Conservation (phyloP, 2,113 vertebrate genomes). For the Catharus minimus region DNA sequence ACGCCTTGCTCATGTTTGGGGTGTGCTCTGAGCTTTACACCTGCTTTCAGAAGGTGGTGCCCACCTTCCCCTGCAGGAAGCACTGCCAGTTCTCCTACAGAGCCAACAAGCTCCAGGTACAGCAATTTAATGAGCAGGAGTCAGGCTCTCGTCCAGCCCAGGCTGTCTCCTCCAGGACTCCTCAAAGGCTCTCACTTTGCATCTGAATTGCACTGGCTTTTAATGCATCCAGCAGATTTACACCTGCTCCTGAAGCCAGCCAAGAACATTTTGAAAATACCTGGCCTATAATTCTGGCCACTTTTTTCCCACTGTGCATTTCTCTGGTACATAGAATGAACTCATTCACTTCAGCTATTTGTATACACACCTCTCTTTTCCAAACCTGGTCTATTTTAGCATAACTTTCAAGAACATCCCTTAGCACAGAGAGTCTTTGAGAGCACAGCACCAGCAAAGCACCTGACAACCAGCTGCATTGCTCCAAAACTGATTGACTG, state of each 20-base stretch:
- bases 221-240: constrained; percentile 15
- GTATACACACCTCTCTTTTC: not conserved
- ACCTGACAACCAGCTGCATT: not conserved
- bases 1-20: fast-evolving
- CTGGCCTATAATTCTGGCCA: constrained; percentile 29
- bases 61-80: not conserved
- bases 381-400: constrained; percentile 10
- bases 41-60: not conserved
- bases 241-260: constrained; percentile 30
- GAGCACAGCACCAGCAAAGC: not conserved
- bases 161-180: not conserved
- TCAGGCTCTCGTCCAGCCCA: not conserved
- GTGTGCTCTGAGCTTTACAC: not conserved
- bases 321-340: constrained; percentile 15
- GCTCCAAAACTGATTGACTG: constrained; percentile 21
- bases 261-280: constrained; percentile 47
- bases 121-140: not conserved
- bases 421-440: constrained; percentile 38
- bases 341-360: constrained; percentile 17
- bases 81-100: not conserved
- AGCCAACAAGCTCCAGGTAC: not conserved
- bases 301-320: not conserved
- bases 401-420: not conserved
- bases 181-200: not conserved
- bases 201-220: not conserved